Conservation (phyloP, 2,113 vertebrate genomes). For the Microcebus ravelobensis region DNA sequence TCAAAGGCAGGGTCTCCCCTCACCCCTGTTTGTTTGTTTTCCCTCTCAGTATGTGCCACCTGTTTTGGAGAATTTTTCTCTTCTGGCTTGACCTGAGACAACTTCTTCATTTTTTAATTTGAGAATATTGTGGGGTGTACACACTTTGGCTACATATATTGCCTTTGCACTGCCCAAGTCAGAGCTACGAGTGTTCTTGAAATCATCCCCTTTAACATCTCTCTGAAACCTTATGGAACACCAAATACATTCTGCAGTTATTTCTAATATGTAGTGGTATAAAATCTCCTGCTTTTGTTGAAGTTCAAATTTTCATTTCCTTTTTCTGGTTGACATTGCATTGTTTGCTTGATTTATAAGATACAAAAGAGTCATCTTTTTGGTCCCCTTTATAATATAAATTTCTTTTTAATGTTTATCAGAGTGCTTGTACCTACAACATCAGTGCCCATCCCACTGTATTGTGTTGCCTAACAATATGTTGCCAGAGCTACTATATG, state of each 20-base stretch:
- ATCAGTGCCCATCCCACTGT: not conserved
- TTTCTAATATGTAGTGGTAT: not conserved
- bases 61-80: not conserved
- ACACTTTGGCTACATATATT: too few relatives aligned
- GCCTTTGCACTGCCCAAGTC: too few relatives aligned
- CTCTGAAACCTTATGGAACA: not conserved
- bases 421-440: not conserved
- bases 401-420: not conserved
- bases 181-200: not conserved
- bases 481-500: not conserved
- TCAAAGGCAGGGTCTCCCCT: not conserved
- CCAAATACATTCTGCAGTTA: too few relatives aligned
- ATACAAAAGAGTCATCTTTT: not conserved
- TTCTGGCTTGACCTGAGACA: not conserved
- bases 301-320: not conserved
- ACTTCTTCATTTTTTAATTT: not conserved
- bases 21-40: not conserved
- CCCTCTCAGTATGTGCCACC: not conserved
- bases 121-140: too few relatives aligned
- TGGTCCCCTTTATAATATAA: not conserved
- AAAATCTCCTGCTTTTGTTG: not conserved
- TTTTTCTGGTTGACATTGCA: not conserved
- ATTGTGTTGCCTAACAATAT: not conserved
- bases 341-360: not conserved
- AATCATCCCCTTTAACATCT: not conserved